Percentiles rank a stretch among this genome's conserved stretches.
These are phyloP conservation scores for Pimephales promelas DNA, from an alignment of 2,113 vertebrate genomes.

Conservation along the genomic window DNA sequence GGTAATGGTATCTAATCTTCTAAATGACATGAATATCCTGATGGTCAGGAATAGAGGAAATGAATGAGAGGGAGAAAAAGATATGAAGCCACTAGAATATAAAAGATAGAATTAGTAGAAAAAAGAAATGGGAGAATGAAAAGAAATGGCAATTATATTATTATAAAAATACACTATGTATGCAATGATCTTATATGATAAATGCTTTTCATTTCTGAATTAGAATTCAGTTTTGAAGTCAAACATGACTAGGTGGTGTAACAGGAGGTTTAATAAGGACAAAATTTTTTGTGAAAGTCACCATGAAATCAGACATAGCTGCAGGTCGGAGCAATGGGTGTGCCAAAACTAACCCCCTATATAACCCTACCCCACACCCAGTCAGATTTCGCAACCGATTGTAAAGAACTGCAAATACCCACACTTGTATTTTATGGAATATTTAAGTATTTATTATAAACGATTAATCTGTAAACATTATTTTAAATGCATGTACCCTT, in stretches of 20 bases:
- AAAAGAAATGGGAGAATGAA: neutral
- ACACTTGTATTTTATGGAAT: too few species aligned
- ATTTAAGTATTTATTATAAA: too few species aligned
- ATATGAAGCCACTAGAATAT: neutral
- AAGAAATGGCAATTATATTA: neutral
- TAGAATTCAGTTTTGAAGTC: neutral
- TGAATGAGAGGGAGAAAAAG: neutral
- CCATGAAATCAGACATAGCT: too few species aligned
- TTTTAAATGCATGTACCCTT: too few species aligned
- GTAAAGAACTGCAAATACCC: too few species aligned
- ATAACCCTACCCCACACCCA: too few species aligned
- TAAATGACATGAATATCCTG: constrained; percentile 21
- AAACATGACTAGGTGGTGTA: neutral
- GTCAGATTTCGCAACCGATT: too few species aligned
- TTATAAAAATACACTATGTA: neutral
- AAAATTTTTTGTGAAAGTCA: too few species aligned
- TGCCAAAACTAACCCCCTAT: too few species aligned
- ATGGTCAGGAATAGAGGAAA: constrained; percentile 17
- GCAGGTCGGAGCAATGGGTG: too few species aligned
- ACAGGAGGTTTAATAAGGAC: too few species aligned
- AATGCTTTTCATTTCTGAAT: neutral
- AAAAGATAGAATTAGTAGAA: neutral
- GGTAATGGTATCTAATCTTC: neutral
- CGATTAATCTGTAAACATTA: too few species aligned
- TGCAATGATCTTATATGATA: neutral